Conservation (phyloP, 2,888 invertebrate genomes). For the Heliconius hortense region DNA sequence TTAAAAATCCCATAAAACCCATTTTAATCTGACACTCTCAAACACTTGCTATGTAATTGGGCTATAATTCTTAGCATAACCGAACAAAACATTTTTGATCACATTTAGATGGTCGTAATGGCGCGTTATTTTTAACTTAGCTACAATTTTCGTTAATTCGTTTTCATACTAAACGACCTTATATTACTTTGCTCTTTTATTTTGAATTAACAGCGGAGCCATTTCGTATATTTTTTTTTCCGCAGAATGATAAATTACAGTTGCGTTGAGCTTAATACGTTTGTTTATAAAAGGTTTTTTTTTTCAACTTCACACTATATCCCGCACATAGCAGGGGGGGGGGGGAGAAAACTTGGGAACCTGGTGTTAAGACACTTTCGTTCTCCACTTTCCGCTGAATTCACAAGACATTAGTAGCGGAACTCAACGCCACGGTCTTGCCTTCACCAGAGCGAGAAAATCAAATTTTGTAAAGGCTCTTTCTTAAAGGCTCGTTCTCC, state of each 20-base stretch:
- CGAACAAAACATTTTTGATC: constrained; percentile 38
- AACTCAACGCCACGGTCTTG: too few species aligned
- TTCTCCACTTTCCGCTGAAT: too few species aligned
- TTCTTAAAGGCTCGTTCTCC: too few species aligned
- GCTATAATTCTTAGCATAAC: constrained; percentile 33
- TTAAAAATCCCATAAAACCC: not conserved
- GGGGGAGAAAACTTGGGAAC: not conserved
- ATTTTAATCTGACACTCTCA: not conserved
- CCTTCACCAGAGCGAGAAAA: too few species aligned
- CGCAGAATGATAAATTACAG: constrained; percentile 45
- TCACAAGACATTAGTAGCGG: too few species aligned
- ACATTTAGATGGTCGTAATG: constrained; percentile 42
- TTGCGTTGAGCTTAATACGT: constrained; percentile 35
- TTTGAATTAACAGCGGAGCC: constrained; percentile 46
- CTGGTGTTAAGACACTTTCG: not conserved
- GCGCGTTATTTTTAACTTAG: constrained; percentile 51
- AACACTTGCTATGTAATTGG: constrained; percentile 27
- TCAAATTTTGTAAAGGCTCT: too few species aligned
- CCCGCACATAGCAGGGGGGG: not conserved
- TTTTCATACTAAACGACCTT: constrained; percentile 48
- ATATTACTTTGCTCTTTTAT: constrained; percentile 47
- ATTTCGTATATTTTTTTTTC: constrained; percentile 45
- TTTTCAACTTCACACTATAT: not conserved
- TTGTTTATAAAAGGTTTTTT: not conserved
- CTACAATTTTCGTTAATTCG: constrained; percentile 49